Base-by-base conservation (phyloP, 1,140 invertebrate genomes). In the Drosophila funebris region DNA sequence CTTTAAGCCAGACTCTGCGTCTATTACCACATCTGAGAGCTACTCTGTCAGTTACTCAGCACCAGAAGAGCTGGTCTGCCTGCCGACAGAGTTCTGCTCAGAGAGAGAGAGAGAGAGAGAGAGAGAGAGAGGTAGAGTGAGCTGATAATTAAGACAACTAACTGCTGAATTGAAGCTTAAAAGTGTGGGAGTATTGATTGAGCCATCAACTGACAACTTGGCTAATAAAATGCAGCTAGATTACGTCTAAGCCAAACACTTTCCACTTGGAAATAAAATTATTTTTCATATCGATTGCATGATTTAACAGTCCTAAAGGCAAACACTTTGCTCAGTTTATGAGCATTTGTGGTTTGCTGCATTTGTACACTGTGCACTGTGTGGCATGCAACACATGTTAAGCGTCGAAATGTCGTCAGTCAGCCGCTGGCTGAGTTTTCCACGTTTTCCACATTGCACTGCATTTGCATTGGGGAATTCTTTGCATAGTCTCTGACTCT, bases 331-430 rank as follows among this genome's bases (percentile, higher is more conserved):
- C 31, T 18, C 4, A 53, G 50, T 53, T 8, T 44, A 7, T 20
- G 7, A 22, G 1, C 3, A 20, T 18, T 20, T 44, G 13, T 11
- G 31, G 22, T 22, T 22, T 33, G n/a, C n/a, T n/a, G n/a, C n/a
- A n/a, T n/a, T n/a, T n/a, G n/a, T n/a, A n/a, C n/a, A n/a, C n/a
- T n/a, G n/a, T n/a, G n/a, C n/a, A n/a, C 48, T 56, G 37, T 31
- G 66, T 43, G 44, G 39, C 41, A 44, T 73, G 67, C 57, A 63
- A 73, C 78, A 81, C 62, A 81, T 81, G 78, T 80, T 63, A 67
- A 64, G 56, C 76, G 72, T 79, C 76, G 64, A 39, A 78, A 79
- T 61, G 71, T 80, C 56, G 77, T 71, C 71, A 66, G 64, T 14
- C 58, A 39, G 46, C 3, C 3, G 41, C 24, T 27, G 24, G 8